Evolutionary conservation across 2,113 vertebrate genomes (phyloP).

Genomic region (Charina bottae): DNA sequence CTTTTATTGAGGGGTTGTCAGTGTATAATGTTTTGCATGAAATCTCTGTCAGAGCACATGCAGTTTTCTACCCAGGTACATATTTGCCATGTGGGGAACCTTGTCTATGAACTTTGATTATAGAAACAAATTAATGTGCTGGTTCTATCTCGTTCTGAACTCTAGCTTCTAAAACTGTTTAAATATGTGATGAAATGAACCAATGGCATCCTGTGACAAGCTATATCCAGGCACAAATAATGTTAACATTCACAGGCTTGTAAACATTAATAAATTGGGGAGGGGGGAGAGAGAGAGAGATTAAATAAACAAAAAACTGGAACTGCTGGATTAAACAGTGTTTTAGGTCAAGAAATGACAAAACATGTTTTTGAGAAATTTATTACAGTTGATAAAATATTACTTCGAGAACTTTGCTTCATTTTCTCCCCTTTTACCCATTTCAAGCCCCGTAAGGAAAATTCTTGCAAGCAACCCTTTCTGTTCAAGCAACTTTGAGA

Average conservation of each 20-base stretch:
- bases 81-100: background rate
- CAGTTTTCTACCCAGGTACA: background rate
- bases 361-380: constrained; percentile 39
- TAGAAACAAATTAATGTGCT: background rate
- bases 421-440: background rate
- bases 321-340: background rate
- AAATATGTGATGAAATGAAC: constrained; percentile 30
- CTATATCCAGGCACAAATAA: background rate
- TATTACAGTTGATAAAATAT: constrained; percentile 19
- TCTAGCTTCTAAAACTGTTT: constrained; percentile 55
- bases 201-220: constrained; percentile 31
- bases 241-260: constrained; percentile 23
- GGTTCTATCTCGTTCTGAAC: constrained; percentile 40
- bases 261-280: constrained; percentile 11
- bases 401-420: background rate
- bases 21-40: background rate
- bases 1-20: background rate
- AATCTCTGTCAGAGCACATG: background rate
- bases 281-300: background rate
- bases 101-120: background rate
- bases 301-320: background rate
- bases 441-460: constrained; percentile 42
- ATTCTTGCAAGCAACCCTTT: constrained; percentile 59
- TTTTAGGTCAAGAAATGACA: constrained; percentile 23
- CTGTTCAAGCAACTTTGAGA: constrained; percentile 65